Conservation (phyloP, 2,113 vertebrate species). For the Chloebia gouldiae region DNA sequence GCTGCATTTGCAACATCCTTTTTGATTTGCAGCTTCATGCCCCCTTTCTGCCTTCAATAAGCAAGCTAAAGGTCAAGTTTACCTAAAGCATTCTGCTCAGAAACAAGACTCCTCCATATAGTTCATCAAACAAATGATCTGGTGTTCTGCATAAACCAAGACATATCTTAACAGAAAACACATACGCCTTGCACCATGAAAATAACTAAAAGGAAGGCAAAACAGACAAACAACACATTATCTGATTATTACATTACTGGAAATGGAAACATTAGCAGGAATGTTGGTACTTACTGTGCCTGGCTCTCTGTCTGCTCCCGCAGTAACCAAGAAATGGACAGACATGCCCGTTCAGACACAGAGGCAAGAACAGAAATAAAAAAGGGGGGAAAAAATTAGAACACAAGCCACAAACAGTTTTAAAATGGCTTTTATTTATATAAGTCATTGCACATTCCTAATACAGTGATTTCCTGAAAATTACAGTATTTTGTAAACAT, state of each 20-base stretch:
- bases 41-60: not conserved
- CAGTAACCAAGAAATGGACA: slow-evolving; percentile 84
- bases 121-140: not conserved
- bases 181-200: not conserved
- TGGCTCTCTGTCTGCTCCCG: slow-evolving; percentile 90
- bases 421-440: slow-evolving; percentile 87
- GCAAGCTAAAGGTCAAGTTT: not conserved
- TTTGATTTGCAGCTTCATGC: not conserved
- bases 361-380: slow-evolving; percentile 85
- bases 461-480: slow-evolving; percentile 85
- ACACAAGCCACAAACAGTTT: slow-evolving; percentile 82
- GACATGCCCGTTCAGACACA: slow-evolving; percentile 85
- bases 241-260: not conserved
- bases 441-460: slow-evolving; percentile 86
- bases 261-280: slow-evolving; percentile 42
- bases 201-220: not conserved
- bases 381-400: slow-evolving; percentile 84
- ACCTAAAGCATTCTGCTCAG: not conserved
- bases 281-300: slow-evolving; percentile 89
- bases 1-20: not conserved
- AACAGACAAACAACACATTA: not conserved
- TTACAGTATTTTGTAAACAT: slow-evolving; percentile 84
- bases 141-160: not conserved
- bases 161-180: not conserved
- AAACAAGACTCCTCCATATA: not conserved